Evolutionary conservation across 92 coral and sea anemone species (phyloP), one percentile per base, ranked within the genome.

Genomic region (Epizoanthus illoricatus): DNA sequence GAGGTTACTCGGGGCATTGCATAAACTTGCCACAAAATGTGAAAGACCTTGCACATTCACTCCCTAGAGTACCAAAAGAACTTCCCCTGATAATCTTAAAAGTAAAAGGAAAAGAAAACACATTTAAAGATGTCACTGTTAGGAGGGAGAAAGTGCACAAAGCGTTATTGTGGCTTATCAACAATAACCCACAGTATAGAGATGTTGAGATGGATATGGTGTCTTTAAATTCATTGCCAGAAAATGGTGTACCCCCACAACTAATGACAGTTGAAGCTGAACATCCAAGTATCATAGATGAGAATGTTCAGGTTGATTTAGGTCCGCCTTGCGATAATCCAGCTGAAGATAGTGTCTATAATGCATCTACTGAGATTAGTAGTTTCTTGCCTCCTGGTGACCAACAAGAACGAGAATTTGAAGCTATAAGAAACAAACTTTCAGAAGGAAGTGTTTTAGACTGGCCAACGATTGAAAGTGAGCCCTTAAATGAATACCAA

Each of bases 11-110:
- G 36, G 36, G 36, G 2, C 36, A 28, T 28, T 28, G 36, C 36
- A 28, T 28, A 2, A 28, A 28, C 36, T 28, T 28, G 36, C 89
- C 93, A 39, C 91, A 88, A 65, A 73, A 88, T 88, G 87, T 90
- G 67, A 69, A 65, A 33, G 89, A 90, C 70, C 79, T 90, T 41
- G 91, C 94, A 64, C 66, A 36, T 8, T 70, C 82, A 70, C 66
- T 88, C 23, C 88, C 91, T 4, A 61, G 88, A 40, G 84, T 76
- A 60, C 88, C 88, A 19, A 88, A 88, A 72, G 91, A 88, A 54
- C 65, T 88, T 19, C 52, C 92, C 75, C 83, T 89, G 13, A 88
- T 85, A 15, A 64, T 28, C 36, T 28, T 28, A 28, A 28, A 28
- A 28, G 36, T 28, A 2, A 28, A 28, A 28, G 36, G 36, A 84